Percentiles rank a stretch among this genome's conserved stretches.
Evolutionary conservation across 2,888 invertebrate species (phyloP).

Genomic region (Lepas anatifera): DNA sequence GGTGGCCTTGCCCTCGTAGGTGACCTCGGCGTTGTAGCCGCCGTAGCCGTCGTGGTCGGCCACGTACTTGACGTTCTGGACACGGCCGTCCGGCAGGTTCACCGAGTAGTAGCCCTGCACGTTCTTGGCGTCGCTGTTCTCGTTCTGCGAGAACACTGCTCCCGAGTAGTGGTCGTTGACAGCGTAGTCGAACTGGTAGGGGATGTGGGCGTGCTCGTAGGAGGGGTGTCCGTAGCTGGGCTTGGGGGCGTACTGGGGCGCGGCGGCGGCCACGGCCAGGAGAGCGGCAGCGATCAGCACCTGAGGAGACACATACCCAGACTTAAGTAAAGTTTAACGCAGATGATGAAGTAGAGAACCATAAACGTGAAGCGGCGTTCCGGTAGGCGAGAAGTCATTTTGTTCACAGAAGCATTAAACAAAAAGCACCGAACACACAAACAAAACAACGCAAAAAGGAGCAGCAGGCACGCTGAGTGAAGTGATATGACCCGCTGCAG

Average conservation of each 20-base stretch:
- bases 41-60: constrained; percentile 18
- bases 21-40: constrained; percentile 20
- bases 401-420: no score
- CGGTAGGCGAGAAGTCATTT: no score
- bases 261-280: no score
- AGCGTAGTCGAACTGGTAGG: constrained; percentile 19
- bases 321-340: no score
- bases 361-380: no score
- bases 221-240: not conserved
- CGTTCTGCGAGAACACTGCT: constrained; percentile 16
- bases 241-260: not conserved
- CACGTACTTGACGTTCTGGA: constrained; percentile 20
- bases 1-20: constrained; percentile 21
- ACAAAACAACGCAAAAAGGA: no score
- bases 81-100: constrained; percentile 23
- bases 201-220: not conserved
- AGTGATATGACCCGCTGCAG: no score
- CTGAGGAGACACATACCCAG: no score
- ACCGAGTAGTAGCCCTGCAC: constrained; percentile 22
- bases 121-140: constrained; percentile 18
- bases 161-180: constrained; percentile 19
- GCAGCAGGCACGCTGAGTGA: no score
- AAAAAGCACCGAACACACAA: no score
- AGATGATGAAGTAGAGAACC: no score
- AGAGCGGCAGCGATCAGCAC: no score